Evolutionary conservation across 2,113 vertebrate species (phyloP).

Genomic region (Percina caprodes): DNA sequence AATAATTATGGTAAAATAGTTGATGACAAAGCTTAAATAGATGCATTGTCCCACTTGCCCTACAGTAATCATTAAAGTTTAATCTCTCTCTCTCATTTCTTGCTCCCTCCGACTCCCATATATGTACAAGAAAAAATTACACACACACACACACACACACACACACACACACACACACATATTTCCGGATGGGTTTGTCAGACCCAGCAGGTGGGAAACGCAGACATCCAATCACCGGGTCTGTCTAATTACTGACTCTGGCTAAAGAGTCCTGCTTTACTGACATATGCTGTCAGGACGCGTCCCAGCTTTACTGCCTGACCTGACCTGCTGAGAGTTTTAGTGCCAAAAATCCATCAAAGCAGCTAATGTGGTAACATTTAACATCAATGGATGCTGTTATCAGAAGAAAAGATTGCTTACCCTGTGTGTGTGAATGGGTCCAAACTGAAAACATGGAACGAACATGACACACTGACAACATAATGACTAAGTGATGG

Average conservation of each 20-base stretch:
- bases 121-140: slow-evolving; percentile 3
- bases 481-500: slow-evolving; percentile 4
- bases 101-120: neutral
- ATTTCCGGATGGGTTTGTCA: slow-evolving; percentile 52
- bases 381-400: slow-evolving; percentile 28
- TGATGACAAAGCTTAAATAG: neutral
- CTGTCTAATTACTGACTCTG: slow-evolving; percentile 60
- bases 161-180: slow-evolving; percentile 4
- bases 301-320: neutral
- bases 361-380: slow-evolving; percentile 26
- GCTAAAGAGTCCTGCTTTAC: slow-evolving; percentile 35
- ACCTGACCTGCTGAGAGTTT: slow-evolving; percentile 21
- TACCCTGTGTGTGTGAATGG: neutral
- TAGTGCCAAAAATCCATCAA: neutral
- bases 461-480: neutral
- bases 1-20: neutral
- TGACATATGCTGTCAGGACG: slow-evolving; percentile 40
- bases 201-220: slow-evolving; percentile 56
- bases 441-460: slow-evolving; percentile 14
- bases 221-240: slow-evolving; percentile 28
- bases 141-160: neutral
- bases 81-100: slow-evolving; percentile 20
- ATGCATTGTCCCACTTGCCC: slow-evolving; percentile 9
- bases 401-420: slow-evolving; percentile 27
- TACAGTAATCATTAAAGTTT: slow-evolving; percentile 29